phyloP scores from a whole-genome alignment of 2,113 vertebrate species.

The Erythrolamprus reginae region DNA sequence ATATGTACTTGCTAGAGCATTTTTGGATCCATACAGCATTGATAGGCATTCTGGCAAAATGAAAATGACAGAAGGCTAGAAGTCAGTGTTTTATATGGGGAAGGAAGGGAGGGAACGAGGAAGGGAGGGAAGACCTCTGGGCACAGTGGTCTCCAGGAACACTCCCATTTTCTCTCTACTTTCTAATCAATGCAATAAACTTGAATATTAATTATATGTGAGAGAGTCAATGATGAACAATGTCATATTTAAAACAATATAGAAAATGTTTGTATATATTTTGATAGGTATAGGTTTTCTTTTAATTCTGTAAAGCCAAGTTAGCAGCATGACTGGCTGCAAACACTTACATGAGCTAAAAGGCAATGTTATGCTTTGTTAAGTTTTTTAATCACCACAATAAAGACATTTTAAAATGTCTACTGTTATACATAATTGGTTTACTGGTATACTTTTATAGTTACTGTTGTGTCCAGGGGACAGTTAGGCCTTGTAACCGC shows the following conservation, averaged over 20 bases:
- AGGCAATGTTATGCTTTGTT: conserved; percentile 18
- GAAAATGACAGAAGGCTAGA: background rate
- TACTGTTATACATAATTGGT: background rate
- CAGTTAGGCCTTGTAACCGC: too few relatives aligned
- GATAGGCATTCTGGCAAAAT: background rate
- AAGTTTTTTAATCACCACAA: conserved; percentile 9
- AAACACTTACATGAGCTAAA: background rate
- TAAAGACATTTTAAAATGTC: conserved; percentile 21
- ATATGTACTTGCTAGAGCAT: too few relatives aligned
- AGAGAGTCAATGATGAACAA: background rate
- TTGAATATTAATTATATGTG: background rate
- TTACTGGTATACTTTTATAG: conserved; percentile 4
- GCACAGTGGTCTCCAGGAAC: background rate
- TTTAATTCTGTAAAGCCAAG: background rate
- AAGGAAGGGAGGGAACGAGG: background rate
- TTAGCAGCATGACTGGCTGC: background rate
- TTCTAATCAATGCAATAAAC: background rate
- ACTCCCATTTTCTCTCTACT: background rate
- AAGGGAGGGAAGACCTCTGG: background rate
- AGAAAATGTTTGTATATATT: background rate
- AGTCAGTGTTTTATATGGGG: background rate
- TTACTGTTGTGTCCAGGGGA: too few relatives aligned
- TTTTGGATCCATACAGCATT: too few relatives aligned
- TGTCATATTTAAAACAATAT: background rate
- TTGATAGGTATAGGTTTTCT: background rate